Evolutionary conservation across 2,113 vertebrate genomes (phyloP).

Genomic region (Rhineura floridana): DNA sequence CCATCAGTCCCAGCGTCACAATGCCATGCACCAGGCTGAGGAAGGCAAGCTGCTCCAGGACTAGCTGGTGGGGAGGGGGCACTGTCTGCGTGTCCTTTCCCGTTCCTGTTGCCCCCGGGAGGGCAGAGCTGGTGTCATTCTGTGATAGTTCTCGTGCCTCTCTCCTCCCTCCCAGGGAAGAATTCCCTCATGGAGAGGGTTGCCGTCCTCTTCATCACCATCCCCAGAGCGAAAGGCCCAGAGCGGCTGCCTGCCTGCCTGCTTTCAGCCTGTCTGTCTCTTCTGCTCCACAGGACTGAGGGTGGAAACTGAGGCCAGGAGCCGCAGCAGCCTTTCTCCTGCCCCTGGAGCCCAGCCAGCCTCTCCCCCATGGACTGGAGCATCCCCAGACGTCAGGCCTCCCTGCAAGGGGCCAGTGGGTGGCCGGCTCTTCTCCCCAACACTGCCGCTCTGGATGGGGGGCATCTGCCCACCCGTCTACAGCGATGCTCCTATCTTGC

Average conservation of each 20-base stretch:
- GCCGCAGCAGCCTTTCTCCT: background rate
- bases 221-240: background rate
- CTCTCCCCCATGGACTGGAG: background rate
- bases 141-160: background rate
- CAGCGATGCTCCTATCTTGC: background rate
- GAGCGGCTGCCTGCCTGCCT: accelerated
- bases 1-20: too few species aligned
- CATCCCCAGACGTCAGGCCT: accelerated
- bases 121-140: background rate
- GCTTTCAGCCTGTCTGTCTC: background rate
- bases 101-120: too few species aligned
- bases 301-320: background rate
- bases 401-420: background rate
- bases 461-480: background rate
- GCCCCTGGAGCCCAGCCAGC: background rate
- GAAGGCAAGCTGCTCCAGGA: too few species aligned
- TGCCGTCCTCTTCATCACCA: background rate
- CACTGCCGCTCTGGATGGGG: background rate
- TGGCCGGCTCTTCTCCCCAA: background rate
- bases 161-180: background rate
- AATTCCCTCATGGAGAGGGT: too few species aligned
- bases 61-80: too few species aligned
- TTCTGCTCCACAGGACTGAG: background rate
- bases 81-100: too few species aligned
- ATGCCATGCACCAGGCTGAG: too few species aligned